Evolutionary conservation across 2,888 invertebrate genomes (phyloP).

Genomic region (Volucella inflata): DNA sequence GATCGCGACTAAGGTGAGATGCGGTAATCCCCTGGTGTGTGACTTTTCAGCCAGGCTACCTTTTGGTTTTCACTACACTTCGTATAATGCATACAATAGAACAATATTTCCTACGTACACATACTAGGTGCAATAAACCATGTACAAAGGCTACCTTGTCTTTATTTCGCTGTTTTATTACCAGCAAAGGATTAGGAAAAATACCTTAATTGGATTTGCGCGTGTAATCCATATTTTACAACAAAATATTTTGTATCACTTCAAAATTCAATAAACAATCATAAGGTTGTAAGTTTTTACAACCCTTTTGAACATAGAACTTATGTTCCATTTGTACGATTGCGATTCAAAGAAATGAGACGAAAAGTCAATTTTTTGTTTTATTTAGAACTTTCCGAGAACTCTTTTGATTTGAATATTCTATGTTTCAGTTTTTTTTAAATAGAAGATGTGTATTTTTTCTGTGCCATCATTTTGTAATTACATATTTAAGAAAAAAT

Average conservation of each 20-base stretch:
- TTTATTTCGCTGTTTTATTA: conserved; percentile 56
- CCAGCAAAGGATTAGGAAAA: conserved; percentile 59
- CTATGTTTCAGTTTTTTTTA: no score
- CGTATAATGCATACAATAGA: conserved; percentile 52
- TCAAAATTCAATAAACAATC: conserved; percentile 27
- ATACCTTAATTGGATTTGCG: conserved; percentile 81
- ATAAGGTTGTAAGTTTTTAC: conserved; percentile 5
- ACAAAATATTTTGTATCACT: conserved; percentile 81
- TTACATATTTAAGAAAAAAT: no score
- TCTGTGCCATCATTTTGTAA: no score
- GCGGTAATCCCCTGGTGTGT: conserved; percentile 51
- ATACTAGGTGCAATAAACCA: conserved; percentile 57
- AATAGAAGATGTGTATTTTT: no score
- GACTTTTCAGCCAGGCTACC: conserved; percentile 48
- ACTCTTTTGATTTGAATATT: no score
- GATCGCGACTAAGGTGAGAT: conserved; percentile 74
- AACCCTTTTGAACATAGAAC: not conserved
- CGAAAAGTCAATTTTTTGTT: no score
- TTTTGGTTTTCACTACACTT: conserved; percentile 43
- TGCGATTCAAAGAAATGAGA: no score
- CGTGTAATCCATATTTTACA: conserved; percentile 80
- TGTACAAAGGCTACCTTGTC: conserved; percentile 11
- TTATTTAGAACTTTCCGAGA: no score
- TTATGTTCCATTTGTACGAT: not conserved
- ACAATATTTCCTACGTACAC: conserved; percentile 20